Conservation (phyloP, 2,888 invertebrate species). For the Yponomeuta malinellus region DNA sequence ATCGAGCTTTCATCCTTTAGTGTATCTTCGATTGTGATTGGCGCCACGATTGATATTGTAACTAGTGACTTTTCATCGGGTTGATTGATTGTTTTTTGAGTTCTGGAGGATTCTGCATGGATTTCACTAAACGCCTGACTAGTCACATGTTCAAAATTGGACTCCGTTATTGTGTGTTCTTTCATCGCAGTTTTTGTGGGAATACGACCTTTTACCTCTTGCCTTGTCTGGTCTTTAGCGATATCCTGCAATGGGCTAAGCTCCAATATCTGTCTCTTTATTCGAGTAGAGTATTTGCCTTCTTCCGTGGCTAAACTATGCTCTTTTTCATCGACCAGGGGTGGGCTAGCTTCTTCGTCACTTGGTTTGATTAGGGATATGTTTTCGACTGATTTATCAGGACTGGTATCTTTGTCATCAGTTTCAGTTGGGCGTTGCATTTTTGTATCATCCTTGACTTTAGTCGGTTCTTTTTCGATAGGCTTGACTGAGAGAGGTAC, state of each 20-base stretch:
- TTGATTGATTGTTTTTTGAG: neutral
- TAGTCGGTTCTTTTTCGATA: too few species aligned
- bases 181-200: neutral
- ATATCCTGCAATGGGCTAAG: too few species aligned
- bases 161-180: neutral
- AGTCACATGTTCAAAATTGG: neutral
- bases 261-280: neutral
- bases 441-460: neutral
- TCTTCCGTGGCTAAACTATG: neutral
- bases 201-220: too few species aligned
- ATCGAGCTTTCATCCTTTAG: neutral
- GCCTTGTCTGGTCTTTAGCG: too few species aligned
- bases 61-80: too few species aligned
- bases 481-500: too few species aligned
- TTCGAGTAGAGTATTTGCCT: neutral
- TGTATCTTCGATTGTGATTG: neutral
- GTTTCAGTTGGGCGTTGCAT: neutral
- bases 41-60: too few species aligned
- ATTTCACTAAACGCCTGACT: neutral
- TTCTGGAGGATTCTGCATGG: neutral
- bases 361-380: neutral
- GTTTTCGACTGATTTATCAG: neutral
- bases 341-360: conserved; percentile 4
- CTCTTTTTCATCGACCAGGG: neutral
- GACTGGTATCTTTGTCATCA: conserved; percentile 8